These are phyloP conservation scores for Cosmopolites sordidus DNA, from an alignment of 2,888 invertebrate species.

Conservation along the genomic window DNA sequence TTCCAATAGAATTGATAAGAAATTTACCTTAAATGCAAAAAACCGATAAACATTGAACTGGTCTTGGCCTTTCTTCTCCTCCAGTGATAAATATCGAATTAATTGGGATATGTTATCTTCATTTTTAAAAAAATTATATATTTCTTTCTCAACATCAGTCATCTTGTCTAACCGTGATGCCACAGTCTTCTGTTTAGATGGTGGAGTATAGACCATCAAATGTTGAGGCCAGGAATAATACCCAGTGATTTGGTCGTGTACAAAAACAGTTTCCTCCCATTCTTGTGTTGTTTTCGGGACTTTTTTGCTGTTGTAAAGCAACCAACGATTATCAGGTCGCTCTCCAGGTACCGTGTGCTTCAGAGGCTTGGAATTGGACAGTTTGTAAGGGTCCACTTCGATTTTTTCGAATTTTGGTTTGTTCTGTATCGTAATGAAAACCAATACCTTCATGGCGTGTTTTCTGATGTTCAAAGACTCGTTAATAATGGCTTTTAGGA, in stretches of 20 bases:
- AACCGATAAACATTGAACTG: constrained; percentile 68
- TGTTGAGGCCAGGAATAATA: constrained; percentile 54
- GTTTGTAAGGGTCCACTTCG: constrained; percentile 52
- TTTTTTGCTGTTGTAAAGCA: constrained; percentile 61
- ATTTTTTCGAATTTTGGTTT: constrained; percentile 63
- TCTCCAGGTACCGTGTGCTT: constrained; percentile 50
- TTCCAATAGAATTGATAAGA: not conserved
- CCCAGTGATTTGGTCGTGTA: constrained; percentile 62
- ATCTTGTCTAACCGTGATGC: constrained; percentile 54
- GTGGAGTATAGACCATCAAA: constrained; percentile 63
- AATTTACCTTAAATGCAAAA: constrained; percentile 66
- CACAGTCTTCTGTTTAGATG: constrained; percentile 56
- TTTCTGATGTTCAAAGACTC: constrained; percentile 79
- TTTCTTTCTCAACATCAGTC: constrained; percentile 59
- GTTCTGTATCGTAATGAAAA: constrained; percentile 66
- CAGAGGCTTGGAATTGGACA: constrained; percentile 33
- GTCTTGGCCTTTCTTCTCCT: constrained; percentile 83
- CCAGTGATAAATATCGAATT: constrained; percentile 69
- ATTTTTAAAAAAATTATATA: constrained; percentile 65
- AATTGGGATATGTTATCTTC: constrained; percentile 65
- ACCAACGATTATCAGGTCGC: constrained; percentile 70
- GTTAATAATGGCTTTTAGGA: constrained; percentile 63
- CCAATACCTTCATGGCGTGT: constrained; percentile 59
- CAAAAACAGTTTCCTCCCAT: constrained; percentile 63
- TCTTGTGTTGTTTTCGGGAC: constrained; percentile 61